Conservation (phyloP, 2,797 vertebrate species). For the Liasis olivaceus region DNA sequence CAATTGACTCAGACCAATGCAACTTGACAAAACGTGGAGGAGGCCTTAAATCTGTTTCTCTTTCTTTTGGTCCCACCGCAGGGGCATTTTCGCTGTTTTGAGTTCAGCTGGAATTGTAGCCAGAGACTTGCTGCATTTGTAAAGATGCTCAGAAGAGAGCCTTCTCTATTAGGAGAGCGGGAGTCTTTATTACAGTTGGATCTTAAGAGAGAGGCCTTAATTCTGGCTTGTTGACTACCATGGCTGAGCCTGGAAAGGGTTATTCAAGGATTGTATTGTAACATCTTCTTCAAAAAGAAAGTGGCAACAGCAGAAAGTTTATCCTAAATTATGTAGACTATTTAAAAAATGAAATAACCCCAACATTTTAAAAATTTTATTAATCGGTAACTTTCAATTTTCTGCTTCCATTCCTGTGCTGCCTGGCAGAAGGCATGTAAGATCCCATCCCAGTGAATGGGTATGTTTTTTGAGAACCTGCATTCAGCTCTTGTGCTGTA, state of each 20-base stretch:
- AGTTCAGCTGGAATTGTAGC: neutral
- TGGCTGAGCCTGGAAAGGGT: neutral
- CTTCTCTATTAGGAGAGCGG: neutral
- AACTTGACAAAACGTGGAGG: accelerated
- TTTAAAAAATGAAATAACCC: neutral
- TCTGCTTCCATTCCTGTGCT: neutral
- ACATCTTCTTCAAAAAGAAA: neutral
- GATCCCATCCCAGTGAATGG: neutral
- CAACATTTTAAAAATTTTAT: neutral
- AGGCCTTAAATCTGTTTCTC: neutral
- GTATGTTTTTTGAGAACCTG: neutral
- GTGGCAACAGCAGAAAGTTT: neutral
- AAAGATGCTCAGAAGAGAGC: no score
- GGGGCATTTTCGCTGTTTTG: neutral
- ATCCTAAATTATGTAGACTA: neutral
- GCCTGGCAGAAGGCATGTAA: neutral
- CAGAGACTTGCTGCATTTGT: neutral
- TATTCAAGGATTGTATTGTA: no score
- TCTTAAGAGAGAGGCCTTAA: no score
- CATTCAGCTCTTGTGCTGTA: neutral
- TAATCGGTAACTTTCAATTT: neutral
- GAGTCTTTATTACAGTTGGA: neutral
- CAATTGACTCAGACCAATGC: neutral
- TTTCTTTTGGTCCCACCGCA: neutral
- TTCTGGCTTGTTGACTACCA: neutral